Evolutionary conservation across 1,140 invertebrate species (phyloP).

Genomic region (Lutraria rhynchaena): DNA sequence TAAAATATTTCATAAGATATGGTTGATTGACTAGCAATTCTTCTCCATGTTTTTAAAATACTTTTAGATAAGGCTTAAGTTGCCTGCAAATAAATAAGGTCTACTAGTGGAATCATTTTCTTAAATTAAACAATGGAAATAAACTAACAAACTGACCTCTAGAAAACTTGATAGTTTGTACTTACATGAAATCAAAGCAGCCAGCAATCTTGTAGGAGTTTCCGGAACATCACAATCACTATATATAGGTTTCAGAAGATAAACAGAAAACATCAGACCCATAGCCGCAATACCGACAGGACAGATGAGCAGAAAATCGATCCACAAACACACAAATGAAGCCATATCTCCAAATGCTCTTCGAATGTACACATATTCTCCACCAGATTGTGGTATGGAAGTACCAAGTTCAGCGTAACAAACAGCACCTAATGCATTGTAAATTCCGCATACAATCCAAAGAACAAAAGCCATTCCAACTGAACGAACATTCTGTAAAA

Average conservation of each 20-base stretch:
- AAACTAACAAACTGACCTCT: too few species aligned
- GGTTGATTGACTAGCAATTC: too few species aligned
- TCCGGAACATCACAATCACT: constrained; percentile 70
- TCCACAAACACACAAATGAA: constrained; percentile 97
- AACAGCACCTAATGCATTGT: constrained; percentile 90
- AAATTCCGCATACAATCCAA: constrained; percentile 90
- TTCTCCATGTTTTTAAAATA: too few species aligned
- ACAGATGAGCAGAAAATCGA: constrained; percentile 84
- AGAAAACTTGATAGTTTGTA: too few species aligned
- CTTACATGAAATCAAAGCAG: constrained; percentile 47
- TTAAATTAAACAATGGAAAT: too few species aligned
- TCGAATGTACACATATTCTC: constrained; percentile 97
- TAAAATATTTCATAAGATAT: too few species aligned
- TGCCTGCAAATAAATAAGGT: too few species aligned
- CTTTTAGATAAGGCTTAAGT: too few species aligned
- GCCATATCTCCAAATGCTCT: constrained; percentile 91
- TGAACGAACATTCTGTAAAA: constrained; percentile 90
- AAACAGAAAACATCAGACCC: constrained; percentile 97
- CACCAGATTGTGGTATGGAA: constrained; percentile 96
- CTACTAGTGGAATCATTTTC: too few species aligned
- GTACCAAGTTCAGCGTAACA: constrained; percentile 98
- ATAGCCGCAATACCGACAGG: constrained; percentile 98
- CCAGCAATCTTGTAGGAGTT: constrained; percentile 20
- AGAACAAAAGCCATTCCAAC: constrained; percentile 91
- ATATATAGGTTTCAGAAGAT: constrained; percentile 96